phyloP scores from a whole-genome alignment of 2,888 invertebrate genomes.

The Muscina levida region DNA sequence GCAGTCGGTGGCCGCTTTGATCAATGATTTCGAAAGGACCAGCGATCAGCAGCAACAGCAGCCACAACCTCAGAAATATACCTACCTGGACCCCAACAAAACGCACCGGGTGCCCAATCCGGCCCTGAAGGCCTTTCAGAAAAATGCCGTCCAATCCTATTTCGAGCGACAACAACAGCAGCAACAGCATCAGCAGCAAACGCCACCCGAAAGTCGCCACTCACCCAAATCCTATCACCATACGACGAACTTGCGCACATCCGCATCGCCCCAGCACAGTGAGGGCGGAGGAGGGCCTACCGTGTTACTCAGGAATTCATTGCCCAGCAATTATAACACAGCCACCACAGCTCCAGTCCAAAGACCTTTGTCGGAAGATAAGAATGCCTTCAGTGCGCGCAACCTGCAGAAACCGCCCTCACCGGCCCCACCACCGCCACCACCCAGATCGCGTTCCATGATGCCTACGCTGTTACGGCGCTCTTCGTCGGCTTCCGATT shows the following conservation, averaged over 20 bases:
- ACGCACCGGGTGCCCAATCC: conserved; percentile 86
- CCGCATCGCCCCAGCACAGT: conserved; percentile 62
- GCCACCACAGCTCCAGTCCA: conserved; percentile 44
- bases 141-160: conserved; percentile 89
- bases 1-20: conserved; percentile 85
- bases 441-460: conserved; percentile 77
- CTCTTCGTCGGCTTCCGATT: conserved; percentile 87
- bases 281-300: conserved; percentile 48
- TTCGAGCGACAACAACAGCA: conserved; percentile 86
- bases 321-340: conserved; percentile 74
- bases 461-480: conserved; percentile 78
- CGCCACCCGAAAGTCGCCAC: conserved; percentile 86
- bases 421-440: conserved; percentile 79
- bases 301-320: conserved; percentile 74
- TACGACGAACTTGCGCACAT: conserved; percentile 65
- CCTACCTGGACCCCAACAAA: conserved; percentile 87
- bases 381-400: conserved; percentile 49
- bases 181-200: conserved; percentile 80
- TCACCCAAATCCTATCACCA: conserved; percentile 81
- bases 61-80: conserved; percentile 81
- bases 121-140: conserved; percentile 89
- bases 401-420: conserved; percentile 72
- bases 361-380: conserved; percentile 59
- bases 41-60: conserved; percentile 71
- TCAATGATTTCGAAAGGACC: conserved; percentile 83